Base-by-base conservation (phyloP, 2,888 invertebrate genomes). In the Xestia rhomboidea region DNA sequence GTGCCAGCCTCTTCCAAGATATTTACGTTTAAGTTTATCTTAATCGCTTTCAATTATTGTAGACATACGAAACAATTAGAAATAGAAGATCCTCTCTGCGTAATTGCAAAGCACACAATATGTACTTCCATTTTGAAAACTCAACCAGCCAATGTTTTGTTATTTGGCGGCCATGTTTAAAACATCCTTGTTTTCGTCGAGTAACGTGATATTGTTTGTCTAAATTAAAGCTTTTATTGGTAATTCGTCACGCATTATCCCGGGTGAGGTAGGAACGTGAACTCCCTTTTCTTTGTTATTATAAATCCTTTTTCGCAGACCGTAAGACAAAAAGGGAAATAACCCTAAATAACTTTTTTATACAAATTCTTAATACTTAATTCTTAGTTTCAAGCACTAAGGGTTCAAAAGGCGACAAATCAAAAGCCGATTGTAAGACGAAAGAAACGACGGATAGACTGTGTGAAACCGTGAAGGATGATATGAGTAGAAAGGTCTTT, bases 161-260 rank as follows among this genome's bases (percentile, higher is more conserved):
- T 38, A 44, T 66, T 68, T 44, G 24, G 41, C 24, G 34, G 49
- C 62, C n/a, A 64, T 68, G 27, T 79, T 57, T 51, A 34, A 69
- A 66, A 76, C 51, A 81, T 57, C 44, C 41, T 2, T 51, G 63
- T 69, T 60, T 66, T 66, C n/a, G 34, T n/a, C 51, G 68, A 24
- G 10, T 64, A 76, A 76, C 64, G 57, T 80, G 68, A 62, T 69
- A 81, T 81, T 74, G 73, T 60, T 24, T 18, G 30, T 68, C 15
- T 46, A 41, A 70, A 68, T 41, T 24, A 41, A 78, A 44, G 44
- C 27, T 13, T 30, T 80, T 60, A 67, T 66, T 64, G 1, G 27
- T 74, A 79, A n/a, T n/a, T n/a, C 82, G 57, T 81, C 60, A 75
- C 76, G 51, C 51, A 30, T 44, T 44, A 13, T 44, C 27, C 51